These are phyloP conservation scores for Azorinus chamasolen DNA, from an alignment of 2,888 invertebrate genomes.

Conservation along the genomic window DNA sequence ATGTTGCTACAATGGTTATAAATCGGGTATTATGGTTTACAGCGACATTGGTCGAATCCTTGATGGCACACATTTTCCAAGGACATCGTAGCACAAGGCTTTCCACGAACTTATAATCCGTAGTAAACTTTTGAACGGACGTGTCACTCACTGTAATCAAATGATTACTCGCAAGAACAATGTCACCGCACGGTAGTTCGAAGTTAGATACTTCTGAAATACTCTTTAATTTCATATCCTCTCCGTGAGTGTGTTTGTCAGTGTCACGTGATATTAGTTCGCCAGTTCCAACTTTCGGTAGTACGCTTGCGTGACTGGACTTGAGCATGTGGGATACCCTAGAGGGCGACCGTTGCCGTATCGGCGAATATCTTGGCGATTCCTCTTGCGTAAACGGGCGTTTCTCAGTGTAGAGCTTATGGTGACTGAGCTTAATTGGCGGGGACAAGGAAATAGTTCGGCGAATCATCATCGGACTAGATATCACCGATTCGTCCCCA, in stretches of 20 bases:
- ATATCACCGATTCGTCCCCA: constrained; percentile 12
- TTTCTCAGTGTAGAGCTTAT: constrained; percentile 43
- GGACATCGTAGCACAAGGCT: constrained; percentile 50
- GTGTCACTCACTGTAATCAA: constrained; percentile 51
- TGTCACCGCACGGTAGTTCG: constrained; percentile 62
- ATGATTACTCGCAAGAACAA: constrained; percentile 45
- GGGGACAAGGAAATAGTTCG: constrained; percentile 52
- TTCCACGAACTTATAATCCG: constrained; percentile 54
- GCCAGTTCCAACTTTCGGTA: constrained; percentile 58
- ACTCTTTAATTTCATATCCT: constrained; percentile 28
- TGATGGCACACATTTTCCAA: constrained; percentile 60
- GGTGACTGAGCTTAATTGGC: constrained; percentile 18
- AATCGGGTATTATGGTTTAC: constrained; percentile 63
- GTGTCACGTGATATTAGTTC: constrained; percentile 51
- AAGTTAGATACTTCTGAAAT: constrained; percentile 56
- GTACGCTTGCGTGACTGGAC: constrained; percentile 27
- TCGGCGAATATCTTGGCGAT: constrained; percentile 25
- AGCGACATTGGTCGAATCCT: constrained; percentile 46
- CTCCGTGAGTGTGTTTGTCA: constrained; percentile 30
- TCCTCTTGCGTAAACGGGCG: constrained; percentile 49
- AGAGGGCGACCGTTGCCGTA: constrained; percentile 36
- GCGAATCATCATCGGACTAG: constrained; percentile 54
- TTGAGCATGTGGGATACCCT: constrained; percentile 19
- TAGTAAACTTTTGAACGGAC: constrained; percentile 54
- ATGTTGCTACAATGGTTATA: constrained; percentile 52